phyloP scores from a whole-genome alignment of 2,888 invertebrate genomes.

The Torymus aiolomorphi region DNA sequence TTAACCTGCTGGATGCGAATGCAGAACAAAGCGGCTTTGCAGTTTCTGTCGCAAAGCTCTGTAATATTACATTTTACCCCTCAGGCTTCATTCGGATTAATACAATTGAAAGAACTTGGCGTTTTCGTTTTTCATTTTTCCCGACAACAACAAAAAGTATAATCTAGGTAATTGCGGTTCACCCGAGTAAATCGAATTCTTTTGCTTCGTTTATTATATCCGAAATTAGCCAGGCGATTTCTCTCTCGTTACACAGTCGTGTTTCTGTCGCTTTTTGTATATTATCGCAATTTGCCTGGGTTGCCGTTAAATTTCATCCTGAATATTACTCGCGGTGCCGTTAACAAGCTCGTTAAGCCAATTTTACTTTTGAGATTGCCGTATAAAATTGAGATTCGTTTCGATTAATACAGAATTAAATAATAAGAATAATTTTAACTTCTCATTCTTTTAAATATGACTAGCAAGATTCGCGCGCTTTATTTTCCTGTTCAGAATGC shows the following conservation, averaged over 20 bases:
- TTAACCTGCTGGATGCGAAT: too few relatives aligned
- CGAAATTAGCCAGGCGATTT: constrained; percentile 6
- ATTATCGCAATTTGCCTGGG: constrained; percentile 8
- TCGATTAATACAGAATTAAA: background rate
- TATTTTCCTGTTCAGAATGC: too few relatives aligned
- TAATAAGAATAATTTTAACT: background rate
- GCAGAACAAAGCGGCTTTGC: too few relatives aligned
- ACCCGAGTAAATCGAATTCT: background rate
- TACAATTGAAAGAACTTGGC: too few relatives aligned
- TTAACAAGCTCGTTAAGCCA: constrained; percentile 20
- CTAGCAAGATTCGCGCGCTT: too few relatives aligned
- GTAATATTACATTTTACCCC: too few relatives aligned
- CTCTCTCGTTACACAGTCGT: constrained; percentile 1
- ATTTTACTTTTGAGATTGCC: background rate
- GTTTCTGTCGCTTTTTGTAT: background rate
- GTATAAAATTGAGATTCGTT: background rate
- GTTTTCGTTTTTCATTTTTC: too few relatives aligned
- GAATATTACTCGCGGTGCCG: background rate
- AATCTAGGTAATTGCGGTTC: background rate
- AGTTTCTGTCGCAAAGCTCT: too few relatives aligned
- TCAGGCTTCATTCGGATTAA: too few relatives aligned
- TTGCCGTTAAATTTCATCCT: constrained; percentile 8
- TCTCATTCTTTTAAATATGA: too few relatives aligned
- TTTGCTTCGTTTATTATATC: background rate
- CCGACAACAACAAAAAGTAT: too few relatives aligned